These are phyloP conservation scores for Arrhopalites spinosus DNA, from an alignment of 2,888 invertebrate species.

Conservation along the genomic window DNA sequence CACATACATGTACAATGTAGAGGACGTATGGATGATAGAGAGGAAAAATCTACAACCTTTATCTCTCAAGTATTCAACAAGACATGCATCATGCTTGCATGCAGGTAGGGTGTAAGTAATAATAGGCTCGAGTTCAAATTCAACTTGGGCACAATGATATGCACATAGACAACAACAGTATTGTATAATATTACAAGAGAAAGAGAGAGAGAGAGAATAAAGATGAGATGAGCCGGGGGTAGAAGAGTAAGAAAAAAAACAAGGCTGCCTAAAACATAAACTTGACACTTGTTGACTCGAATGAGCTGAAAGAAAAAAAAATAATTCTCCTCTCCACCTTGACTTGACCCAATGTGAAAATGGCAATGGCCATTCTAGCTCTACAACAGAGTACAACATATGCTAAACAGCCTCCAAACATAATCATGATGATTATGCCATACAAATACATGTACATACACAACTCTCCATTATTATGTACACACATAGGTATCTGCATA, in stretches of 20 bases:
- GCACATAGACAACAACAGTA: too few species aligned
- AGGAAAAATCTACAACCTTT: too few species aligned
- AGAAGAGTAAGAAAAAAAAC: not conserved
- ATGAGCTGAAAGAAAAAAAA: conserved; percentile 33
- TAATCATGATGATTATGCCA: conserved; percentile 1
- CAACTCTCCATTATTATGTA: not conserved
- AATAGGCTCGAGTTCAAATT: not conserved
- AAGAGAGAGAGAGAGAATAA: not conserved
- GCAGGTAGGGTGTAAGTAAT: not conserved
- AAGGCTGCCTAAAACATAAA: conserved; percentile 18
- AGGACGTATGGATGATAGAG: too few species aligned
- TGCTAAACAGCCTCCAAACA: conserved; percentile 1
- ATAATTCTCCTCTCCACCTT: conserved; percentile 33
- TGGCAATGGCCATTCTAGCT: not conserved
- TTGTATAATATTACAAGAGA: too few species aligned
- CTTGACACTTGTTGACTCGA: conserved; percentile 44
- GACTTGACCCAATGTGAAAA: conserved; percentile 11
- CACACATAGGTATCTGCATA: too few species aligned
- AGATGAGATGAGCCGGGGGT: not conserved
- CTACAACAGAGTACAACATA: not conserved
- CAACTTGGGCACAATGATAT: not conserved
- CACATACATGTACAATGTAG: not conserved
- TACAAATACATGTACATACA: not conserved
- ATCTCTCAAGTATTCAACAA: not conserved
- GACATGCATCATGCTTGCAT: not conserved